phyloP scores from a whole-genome alignment of 2,113 vertebrate genomes.

The Zeus faber region DNA sequence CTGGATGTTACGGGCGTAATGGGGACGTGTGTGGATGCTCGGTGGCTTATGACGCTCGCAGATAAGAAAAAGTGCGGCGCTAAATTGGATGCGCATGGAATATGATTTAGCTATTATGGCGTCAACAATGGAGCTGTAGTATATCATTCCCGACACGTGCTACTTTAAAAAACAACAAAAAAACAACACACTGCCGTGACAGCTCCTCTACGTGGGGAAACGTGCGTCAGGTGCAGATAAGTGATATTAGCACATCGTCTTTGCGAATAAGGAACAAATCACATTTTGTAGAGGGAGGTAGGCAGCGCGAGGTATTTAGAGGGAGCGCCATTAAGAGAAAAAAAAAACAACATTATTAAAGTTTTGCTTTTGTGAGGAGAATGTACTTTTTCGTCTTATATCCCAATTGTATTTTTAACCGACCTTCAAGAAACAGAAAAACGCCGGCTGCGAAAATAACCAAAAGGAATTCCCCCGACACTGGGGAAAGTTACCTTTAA shows the following conservation, averaged over 20 bases:
- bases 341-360: constrained; percentile 13
- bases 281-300: constrained; percentile 17
- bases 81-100: constrained; percentile 37
- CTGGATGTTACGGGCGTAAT: constrained; percentile 19
- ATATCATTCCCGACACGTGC: too few relatives aligned
- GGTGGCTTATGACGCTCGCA: constrained; percentile 37
- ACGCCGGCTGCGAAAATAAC: constrained; percentile 21
- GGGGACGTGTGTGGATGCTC: constrained; percentile 35
- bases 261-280: constrained; percentile 30
- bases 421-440: constrained; percentile 39
- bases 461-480: constrained; percentile 15
- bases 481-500: background rate
- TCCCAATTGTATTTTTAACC: too few relatives aligned
- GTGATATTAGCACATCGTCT: constrained; percentile 24
- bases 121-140: constrained; percentile 6
- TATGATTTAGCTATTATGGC: constrained; percentile 44
- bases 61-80: constrained; percentile 33
- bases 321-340: too few relatives aligned
- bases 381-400: too few relatives aligned
- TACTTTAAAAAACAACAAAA: too few relatives aligned
- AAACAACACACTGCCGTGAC: too few relatives aligned
- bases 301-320: too few relatives aligned
- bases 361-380: constrained; percentile 30
- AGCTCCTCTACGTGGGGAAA: too few relatives aligned
- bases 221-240: constrained; percentile 27